Evolutionary conservation across 2,888 invertebrate genomes (phyloP).

Genomic region (Incurvaria masculella): DNA sequence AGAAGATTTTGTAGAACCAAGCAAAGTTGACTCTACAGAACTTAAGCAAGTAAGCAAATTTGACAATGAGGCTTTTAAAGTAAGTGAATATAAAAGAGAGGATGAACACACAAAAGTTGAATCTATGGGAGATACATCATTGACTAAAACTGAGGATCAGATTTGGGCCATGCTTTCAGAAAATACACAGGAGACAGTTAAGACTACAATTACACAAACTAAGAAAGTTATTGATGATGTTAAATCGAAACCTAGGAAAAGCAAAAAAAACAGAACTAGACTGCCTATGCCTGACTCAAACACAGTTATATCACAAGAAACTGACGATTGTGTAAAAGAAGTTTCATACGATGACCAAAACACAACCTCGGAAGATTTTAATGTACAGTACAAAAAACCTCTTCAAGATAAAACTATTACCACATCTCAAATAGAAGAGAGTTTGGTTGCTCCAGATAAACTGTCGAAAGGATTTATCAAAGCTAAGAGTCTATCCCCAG

Average conservation of each 20-base stretch:
- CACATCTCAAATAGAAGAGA: not conserved
- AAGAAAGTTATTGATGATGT: constrained; percentile 26
- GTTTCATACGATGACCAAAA: too few species aligned
- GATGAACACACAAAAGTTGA: not conserved
- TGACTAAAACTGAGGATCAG: constrained; percentile 38
- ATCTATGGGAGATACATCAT: constrained; percentile 1
- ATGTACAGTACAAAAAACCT: too few species aligned
- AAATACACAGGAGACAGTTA: constrained; percentile 28
- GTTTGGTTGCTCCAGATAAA: not conserved
- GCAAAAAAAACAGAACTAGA: constrained; percentile 25
- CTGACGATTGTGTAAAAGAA: too few species aligned
- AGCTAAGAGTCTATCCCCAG: not conserved
- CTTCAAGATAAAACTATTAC: too few species aligned
- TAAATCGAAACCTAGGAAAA: constrained; percentile 35
- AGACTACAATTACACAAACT: constrained; percentile 19
- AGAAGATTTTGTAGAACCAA: not conserved
- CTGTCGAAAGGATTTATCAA: not conserved
- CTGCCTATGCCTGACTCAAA: too few species aligned
- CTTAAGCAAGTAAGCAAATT: constrained; percentile 5
- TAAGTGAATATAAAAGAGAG: not conserved
- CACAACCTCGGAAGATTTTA: too few species aligned
- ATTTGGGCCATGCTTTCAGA: constrained; percentile 45
- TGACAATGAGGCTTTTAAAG: constrained; percentile 5
- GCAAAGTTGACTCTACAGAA: constrained; percentile 4
- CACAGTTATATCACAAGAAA: too few species aligned